Evolutionary conservation across 2,888 invertebrate species (phyloP).

Genomic region (Drosophila eohydei): DNA sequence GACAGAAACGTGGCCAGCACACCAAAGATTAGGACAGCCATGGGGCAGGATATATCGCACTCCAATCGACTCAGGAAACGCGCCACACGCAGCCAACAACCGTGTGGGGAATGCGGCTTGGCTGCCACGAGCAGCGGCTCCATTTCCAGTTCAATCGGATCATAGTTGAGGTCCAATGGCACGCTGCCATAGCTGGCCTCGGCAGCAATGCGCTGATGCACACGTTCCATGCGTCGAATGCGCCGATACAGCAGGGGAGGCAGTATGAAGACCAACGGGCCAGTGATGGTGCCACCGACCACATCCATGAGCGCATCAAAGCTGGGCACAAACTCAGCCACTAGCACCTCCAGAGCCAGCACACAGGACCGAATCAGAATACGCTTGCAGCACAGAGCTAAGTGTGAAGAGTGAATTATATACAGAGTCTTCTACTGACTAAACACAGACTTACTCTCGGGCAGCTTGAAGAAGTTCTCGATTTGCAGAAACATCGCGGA

Average conservation of each 20-base stretch:
- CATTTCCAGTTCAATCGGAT: constrained; percentile 73
- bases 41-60: constrained; percentile 86
- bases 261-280: constrained; percentile 93
- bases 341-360: constrained; percentile 89
- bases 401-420: constrained; percentile 37
- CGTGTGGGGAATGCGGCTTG: constrained; percentile 44
- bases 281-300: constrained; percentile 93
- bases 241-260: constrained; percentile 93
- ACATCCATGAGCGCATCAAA: constrained; percentile 95
- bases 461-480: constrained; percentile 90
- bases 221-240: constrained; percentile 86
- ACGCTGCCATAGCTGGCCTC: constrained; percentile 83
- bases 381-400: constrained; percentile 91
- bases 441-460: constrained; percentile 87
- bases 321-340: constrained; percentile 93
- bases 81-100: constrained; percentile 66
- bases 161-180: constrained; percentile 82
- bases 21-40: constrained; percentile 88
- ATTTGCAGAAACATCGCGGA: constrained; percentile 93
- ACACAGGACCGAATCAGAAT: constrained; percentile 90
- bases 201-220: constrained; percentile 80
- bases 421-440: too few relatives aligned
- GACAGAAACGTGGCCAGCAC: constrained; percentile 88
- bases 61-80: constrained; percentile 71
- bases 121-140: constrained; percentile 49